Conservation (phyloP, 1,140 invertebrate species). For the Calephelis virginiensis region DNA sequence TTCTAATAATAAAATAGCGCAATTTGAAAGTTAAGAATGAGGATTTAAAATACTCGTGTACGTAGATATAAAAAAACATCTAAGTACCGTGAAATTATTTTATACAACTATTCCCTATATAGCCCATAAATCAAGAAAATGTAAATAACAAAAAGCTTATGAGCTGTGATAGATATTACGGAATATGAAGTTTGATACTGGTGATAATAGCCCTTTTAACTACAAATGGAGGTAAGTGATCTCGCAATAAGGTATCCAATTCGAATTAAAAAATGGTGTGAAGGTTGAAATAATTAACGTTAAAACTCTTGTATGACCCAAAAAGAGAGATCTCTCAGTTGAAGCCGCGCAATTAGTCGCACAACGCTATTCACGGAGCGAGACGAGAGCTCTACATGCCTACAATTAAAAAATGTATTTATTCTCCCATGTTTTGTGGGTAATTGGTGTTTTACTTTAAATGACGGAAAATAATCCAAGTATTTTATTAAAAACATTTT, state of each 20-base stretch:
- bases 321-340: conserved; percentile 33
- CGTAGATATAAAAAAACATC: no score
- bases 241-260: not conserved
- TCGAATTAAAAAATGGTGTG: conserved; percentile 18
- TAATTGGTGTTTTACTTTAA: conserved; percentile 16
- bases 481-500: no score
- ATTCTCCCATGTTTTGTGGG: conserved; percentile 7
- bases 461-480: not conserved
- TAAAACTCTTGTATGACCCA: conserved; percentile 26
- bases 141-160: no score
- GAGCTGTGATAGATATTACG: no score
- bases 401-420: conserved; percentile 16
- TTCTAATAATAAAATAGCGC: no score
- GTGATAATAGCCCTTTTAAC: not conserved
- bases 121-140: no score
- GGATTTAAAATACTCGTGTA: no score
- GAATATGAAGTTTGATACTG: no score
- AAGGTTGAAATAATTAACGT: conserved; percentile 25
- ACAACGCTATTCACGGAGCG: conserved; percentile 26
- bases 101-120: no score
- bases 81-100: no score
- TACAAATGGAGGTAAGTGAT: not conserved
- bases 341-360: conserved; percentile 30
- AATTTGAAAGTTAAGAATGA: no score
- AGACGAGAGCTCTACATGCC: conserved; percentile 6